A percentile compares a stretch with the other conserved stretches of the same genome.
These are phyloP conservation scores for Nyctibius grandis DNA, from an alignment of 2,797 vertebrate species.

Conservation along the genomic window DNA sequence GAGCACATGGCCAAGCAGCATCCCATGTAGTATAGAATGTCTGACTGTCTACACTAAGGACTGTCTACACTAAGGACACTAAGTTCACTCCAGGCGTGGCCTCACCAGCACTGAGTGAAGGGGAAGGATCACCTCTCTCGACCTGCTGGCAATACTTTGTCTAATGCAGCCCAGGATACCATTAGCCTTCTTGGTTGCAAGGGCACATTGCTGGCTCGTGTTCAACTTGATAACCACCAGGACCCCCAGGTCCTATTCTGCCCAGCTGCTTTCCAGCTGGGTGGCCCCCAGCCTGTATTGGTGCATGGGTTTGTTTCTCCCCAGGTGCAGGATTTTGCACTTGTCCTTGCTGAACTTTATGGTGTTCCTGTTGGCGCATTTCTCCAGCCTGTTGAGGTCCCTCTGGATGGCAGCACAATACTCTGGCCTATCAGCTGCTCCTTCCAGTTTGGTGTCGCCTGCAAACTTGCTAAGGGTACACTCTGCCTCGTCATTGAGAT, in stretches of 20 bases:
- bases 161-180: neutral
- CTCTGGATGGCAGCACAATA: neutral
- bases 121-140: neutral
- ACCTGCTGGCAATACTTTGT: neutral
- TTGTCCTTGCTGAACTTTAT: neutral
- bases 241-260: neutral
- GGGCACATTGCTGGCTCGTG: neutral
- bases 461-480: neutral
- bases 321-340: neutral
- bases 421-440: neutral
- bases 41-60: neutral
- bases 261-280: neutral
- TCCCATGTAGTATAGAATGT: neutral
- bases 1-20: neutral
- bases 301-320: neutral
- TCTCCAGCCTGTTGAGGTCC: neutral
- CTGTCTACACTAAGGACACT: neutral
- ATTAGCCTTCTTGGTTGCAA: neutral
- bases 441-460: neutral
- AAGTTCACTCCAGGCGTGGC: neutral
- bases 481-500: neutral
- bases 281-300: neutral
- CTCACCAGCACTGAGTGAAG: neutral
- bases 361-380: neutral
- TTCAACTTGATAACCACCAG: neutral